Conservation (phyloP, 2,113 vertebrate species). For the Jaculus jaculus region DNA sequence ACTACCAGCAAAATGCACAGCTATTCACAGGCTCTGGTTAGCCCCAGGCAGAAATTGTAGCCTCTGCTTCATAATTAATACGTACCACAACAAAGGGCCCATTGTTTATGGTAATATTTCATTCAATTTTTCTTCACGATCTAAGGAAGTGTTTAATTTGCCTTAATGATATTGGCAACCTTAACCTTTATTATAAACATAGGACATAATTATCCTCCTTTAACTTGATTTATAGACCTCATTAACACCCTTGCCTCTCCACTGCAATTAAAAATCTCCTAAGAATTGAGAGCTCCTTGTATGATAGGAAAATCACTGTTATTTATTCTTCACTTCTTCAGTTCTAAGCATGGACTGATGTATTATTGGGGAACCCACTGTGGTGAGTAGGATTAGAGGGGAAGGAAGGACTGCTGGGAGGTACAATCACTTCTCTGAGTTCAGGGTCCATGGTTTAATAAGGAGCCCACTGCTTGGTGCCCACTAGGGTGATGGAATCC, state of each 20-base stretch:
- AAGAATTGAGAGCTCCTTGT: constrained; percentile 84
- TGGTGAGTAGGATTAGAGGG: constrained; percentile 79
- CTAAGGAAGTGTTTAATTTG: constrained; percentile 85
- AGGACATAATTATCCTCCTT: constrained; percentile 85
- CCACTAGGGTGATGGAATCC: constrained; percentile 55
- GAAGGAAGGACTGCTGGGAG: constrained; percentile 68
- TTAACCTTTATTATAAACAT: constrained; percentile 80
- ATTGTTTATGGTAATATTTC: constrained; percentile 82
- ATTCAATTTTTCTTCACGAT: constrained; percentile 87
- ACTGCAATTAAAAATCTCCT: constrained; percentile 85
- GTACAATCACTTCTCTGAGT: constrained; percentile 44
- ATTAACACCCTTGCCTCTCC: constrained; percentile 89
- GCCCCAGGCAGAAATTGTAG: constrained; percentile 23
- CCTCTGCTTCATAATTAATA: constrained; percentile 65
- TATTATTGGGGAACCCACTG: constrained; percentile 74
- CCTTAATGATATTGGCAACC: constrained; percentile 86
- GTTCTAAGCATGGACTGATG: constrained; percentile 79
- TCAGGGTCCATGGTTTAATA: constrained; percentile 69
- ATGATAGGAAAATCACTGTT: constrained; percentile 82
- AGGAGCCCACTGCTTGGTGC: constrained; percentile 56
- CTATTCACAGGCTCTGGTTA: constrained; percentile 22
- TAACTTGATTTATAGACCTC: constrained; percentile 89
- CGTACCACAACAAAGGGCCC: constrained; percentile 42
- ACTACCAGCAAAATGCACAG: not conserved
- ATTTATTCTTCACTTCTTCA: constrained; percentile 82